A percentile compares a stretch with the other conserved stretches of the same genome.
phyloP scores from a whole-genome alignment of 2,797 vertebrate species.

The Vespertilio murinus region DNA sequence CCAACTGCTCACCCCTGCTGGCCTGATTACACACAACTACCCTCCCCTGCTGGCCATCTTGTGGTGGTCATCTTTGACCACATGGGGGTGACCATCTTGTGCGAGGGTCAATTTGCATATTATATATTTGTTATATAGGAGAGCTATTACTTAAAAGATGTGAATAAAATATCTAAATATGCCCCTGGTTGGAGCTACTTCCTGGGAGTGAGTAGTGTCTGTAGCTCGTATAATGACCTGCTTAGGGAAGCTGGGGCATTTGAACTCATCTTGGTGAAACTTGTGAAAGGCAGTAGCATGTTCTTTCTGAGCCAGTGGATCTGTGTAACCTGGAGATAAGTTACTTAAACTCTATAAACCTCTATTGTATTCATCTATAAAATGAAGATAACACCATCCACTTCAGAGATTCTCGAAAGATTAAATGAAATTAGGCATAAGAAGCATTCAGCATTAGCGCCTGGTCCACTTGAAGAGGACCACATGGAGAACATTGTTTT shows the following conservation, averaged over 20 bases:
- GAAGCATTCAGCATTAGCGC: neutral
- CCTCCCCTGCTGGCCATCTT: too few species aligned
- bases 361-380: slow-evolving; percentile 22
- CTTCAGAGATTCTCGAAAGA: neutral
- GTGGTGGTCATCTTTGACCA: too few species aligned
- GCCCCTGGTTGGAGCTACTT: neutral
- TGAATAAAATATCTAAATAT: neutral
- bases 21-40: too few species aligned
- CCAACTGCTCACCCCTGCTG: too few species aligned
- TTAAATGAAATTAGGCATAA: slow-evolving; percentile 26
- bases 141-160: neutral
- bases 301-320: neutral
- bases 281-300: neutral
- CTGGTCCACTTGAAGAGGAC: neutral
- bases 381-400: neutral
- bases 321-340: neutral
- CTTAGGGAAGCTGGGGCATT: neutral
- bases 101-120: too few species aligned
- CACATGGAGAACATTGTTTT: neutral
- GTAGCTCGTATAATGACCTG: neutral
- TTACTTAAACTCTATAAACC: neutral
- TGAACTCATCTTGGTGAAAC: neutral
- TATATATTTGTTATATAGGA: too few species aligned
- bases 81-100: too few species aligned
- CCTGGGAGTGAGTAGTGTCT: neutral